A percentile compares a stretch with the other conserved stretches of the same genome.
Evolutionary conservation across 2,797 vertebrate genomes (phyloP).

Genomic region (Ctenosaura bakeri): DNA sequence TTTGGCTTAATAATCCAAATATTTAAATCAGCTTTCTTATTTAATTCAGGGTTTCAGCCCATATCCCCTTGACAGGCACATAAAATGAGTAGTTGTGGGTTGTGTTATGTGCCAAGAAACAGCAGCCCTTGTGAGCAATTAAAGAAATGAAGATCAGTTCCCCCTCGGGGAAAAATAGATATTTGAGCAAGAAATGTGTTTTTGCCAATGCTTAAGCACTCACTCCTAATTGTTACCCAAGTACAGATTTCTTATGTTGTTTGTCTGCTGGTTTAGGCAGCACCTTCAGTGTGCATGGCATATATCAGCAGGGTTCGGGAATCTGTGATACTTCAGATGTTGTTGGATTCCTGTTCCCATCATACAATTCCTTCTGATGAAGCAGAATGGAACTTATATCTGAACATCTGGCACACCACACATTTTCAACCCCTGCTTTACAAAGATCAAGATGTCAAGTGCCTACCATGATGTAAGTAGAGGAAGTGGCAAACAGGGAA

Average conservation of each 20-base stretch:
- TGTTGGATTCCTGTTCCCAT: too few relatives aligned
- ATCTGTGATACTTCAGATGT: too few relatives aligned
- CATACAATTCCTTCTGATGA: too few relatives aligned
- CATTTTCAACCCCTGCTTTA: background rate
- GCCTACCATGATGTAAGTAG: background rate
- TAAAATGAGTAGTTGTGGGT: constrained; percentile 72
- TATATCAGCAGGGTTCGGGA: too few relatives aligned
- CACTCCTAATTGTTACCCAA: background rate
- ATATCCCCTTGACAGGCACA: constrained; percentile 61
- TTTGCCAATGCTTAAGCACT: constrained; percentile 43
- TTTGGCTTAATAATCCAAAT: constrained; percentile 72
- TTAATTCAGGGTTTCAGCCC: constrained; percentile 68
- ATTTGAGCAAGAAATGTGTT: constrained; percentile 23
- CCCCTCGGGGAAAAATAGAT: background rate
- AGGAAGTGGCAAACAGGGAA: background rate
- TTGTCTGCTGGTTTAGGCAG: too few relatives aligned
- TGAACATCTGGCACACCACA: background rate
- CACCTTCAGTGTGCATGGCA: too few relatives aligned
- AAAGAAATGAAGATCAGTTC: constrained; percentile 60
- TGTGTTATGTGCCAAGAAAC: constrained; percentile 54
- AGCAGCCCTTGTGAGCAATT: constrained; percentile 67
- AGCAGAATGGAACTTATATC: too few relatives aligned
- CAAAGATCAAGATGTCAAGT: background rate
- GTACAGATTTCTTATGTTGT: background rate
- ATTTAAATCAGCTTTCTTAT: constrained; percentile 70